phyloP scores from a whole-genome alignment of 2,797 vertebrate species.

The Euthynnus affinis region DNA sequence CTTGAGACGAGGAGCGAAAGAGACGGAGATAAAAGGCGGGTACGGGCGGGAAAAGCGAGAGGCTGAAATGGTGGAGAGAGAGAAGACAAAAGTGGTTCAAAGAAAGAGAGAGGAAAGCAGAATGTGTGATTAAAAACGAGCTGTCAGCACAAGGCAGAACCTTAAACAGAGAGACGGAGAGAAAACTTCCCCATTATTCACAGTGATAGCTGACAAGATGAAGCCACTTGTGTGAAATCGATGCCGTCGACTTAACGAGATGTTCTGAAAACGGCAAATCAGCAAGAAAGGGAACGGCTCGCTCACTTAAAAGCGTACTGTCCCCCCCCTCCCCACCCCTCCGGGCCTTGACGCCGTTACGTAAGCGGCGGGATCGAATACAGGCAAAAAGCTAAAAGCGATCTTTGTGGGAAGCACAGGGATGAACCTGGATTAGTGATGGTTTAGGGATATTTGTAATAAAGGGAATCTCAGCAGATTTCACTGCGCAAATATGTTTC shows the following conservation, averaged over 20 bases:
- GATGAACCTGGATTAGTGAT: slow-evolving; percentile 70
- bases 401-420: slow-evolving; percentile 49
- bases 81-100: slow-evolving; percentile 11
- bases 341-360: slow-evolving; percentile 31
- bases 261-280: slow-evolving; percentile 52
- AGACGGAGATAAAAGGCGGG: not conserved
- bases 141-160: slow-evolving; percentile 16
- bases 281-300: slow-evolving; percentile 46
- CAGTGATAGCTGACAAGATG: slow-evolving; percentile 25
- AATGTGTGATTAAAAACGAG: slow-evolving; percentile 6
- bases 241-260: slow-evolving; percentile 58
- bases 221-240: slow-evolving; percentile 48
- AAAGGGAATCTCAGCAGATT: slow-evolving; percentile 57
- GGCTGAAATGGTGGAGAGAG: slow-evolving; percentile 1
- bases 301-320: slow-evolving; percentile 3
- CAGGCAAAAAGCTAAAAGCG: slow-evolving; percentile 33
- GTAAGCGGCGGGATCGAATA: slow-evolving; percentile 35
- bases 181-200: slow-evolving; percentile 40
- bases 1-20: not conserved
- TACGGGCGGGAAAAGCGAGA: not conserved
- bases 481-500: slow-evolving; percentile 44
- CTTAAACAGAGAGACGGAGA: slow-evolving; percentile 16
- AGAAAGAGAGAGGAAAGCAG: not conserved
- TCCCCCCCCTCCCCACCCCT: not conserved
- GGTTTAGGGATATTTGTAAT: slow-evolving; percentile 68